Conservation (phyloP, 2,888 invertebrate species). For the Strigamia crassipes region DNA sequence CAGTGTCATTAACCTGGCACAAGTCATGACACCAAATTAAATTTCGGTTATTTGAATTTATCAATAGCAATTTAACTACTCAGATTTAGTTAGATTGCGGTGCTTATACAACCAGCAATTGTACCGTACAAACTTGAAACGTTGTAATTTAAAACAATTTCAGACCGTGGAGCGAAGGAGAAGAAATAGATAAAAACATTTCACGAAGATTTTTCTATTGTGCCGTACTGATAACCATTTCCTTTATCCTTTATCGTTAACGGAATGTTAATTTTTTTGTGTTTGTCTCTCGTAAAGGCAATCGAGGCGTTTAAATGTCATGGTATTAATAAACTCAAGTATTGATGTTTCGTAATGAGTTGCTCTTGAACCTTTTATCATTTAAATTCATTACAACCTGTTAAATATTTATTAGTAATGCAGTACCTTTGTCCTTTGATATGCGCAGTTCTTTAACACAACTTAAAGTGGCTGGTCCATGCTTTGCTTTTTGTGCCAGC, state of each 20-base stretch:
- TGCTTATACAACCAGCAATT: neutral
- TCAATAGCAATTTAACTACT: neutral
- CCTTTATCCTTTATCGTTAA: neutral
- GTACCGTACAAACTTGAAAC: neutral
- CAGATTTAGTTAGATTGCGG: neutral
- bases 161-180: neutral
- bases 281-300: neutral
- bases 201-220: neutral
- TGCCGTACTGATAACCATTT: neutral
- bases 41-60: slow-evolving; percentile 25
- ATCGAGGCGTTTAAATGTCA: neutral
- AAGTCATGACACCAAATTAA: slow-evolving; percentile 33
- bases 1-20: slow-evolving; percentile 27
- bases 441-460: neutral
- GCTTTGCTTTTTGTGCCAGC: neutral
- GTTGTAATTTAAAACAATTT: neutral
- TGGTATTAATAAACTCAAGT: neutral
- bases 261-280: neutral
- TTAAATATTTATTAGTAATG: slow-evolving; percentile 1
- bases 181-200: neutral
- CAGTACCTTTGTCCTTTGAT: neutral
- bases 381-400: neutral
- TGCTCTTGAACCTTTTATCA: slow-evolving; percentile 5
- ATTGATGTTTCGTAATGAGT: slow-evolving; percentile 1
- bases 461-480: neutral